Evolutionary conservation across 2,797 vertebrate genomes (phyloP), one percentile per base, ranked within the genome.

Genomic region (Natrix natrix): DNA sequence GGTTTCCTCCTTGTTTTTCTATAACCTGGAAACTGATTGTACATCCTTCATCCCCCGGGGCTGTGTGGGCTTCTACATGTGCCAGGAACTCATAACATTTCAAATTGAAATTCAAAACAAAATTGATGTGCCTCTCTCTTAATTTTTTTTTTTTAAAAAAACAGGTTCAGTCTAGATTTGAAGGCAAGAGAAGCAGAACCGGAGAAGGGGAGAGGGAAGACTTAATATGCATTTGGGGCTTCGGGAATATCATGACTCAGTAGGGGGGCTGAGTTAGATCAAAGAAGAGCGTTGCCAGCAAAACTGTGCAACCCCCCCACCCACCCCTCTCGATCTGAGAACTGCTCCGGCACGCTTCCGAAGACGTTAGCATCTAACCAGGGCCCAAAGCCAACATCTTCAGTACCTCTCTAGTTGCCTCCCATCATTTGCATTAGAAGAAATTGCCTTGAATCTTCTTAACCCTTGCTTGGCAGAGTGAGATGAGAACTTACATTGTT

Each of bases 221-320:
- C 3, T 43, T 78, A 78, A 78, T 78, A 78, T 78, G 37, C 26
- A 32, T 0, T 8, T 26, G 22, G 22, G 48, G 61, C 86, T 86
- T 4, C 7, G 26, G n/a, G 37, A 17, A 69, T 86, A 78, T 91
- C 13, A 1, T 89, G 63, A 87, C 52, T 57, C 86, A 32, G 12
- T 87, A 69, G 66, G 88, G 57, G 60, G 26, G 43, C 56, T 78
- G n/a, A 13, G 66, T 78, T 43, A 92, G 86, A 91, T 90, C 48
- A 63, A 91, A 92, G 90, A 89, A n/a, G 86, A 91, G 16, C 10
- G 1, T 22, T 3, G 56, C 88, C 0, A 4, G 88, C 91, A 91
- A 78, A 92, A 66, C 56, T 89, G 87, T 78, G 54, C 48, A 11
- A 87, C 7, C 24, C 8, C 14, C 5, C 26, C 4, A 4, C 26